phyloP scores from a whole-genome alignment of 2,113 vertebrate genomes.

The Willisornis vidua region DNA sequence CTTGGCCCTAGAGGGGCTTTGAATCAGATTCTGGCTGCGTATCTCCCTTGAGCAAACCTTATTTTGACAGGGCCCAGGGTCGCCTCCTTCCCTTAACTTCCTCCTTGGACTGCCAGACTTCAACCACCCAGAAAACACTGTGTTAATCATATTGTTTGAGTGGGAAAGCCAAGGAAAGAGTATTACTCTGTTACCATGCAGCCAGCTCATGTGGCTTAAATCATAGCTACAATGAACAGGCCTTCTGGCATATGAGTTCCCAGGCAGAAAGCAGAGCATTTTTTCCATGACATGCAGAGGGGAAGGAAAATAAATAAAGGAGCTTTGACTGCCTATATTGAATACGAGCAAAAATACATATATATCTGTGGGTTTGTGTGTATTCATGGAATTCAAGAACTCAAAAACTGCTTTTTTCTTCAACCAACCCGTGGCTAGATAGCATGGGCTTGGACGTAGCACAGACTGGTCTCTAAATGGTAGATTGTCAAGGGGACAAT shows the following conservation, averaged over 20 bases:
- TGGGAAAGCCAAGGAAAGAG: background rate
- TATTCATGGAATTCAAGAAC: background rate
- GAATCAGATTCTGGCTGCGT: background rate
- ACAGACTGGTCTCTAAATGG: background rate
- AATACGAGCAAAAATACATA: background rate
- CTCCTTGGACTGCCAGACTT: background rate
- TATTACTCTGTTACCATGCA: background rate
- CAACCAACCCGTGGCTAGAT: background rate
- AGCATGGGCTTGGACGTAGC: accelerated
- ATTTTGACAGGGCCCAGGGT: background rate
- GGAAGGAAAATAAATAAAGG: no score
- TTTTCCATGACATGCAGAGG: background rate
- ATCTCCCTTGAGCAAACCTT: background rate
- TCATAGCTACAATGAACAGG: background rate
- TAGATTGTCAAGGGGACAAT: background rate
- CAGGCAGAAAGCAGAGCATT: background rate
- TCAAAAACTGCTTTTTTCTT: constrained; percentile 9
- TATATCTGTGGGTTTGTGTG: background rate
- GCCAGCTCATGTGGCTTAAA: constrained; percentile 47
- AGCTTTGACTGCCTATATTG: background rate
- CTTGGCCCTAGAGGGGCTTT: accelerated
- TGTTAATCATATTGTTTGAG: background rate
- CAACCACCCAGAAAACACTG: background rate
- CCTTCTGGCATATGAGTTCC: background rate
- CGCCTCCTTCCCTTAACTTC: background rate